Base-by-base conservation (phyloP, 2,888 invertebrate species). In the Rhagonycha lutea region DNA sequence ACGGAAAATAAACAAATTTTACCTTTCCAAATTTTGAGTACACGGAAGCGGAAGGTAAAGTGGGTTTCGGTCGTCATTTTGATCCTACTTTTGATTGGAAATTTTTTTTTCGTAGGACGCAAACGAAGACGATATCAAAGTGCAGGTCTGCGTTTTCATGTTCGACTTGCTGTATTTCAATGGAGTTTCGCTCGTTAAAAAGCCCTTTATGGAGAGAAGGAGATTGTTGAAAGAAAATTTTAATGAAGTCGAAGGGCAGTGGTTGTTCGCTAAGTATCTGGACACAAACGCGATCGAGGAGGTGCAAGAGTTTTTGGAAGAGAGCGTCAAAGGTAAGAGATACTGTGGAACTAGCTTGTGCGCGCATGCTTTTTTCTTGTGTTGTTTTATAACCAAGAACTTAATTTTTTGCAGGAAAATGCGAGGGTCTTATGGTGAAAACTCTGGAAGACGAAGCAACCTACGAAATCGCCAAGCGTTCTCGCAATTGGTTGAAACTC, bases 401-500 rank as follows among this genome's bases (percentile, higher is more conserved):
- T 18, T 11, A 24, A 68, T 71, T 63, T 28, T 76, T 85, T 84
- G 78, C 85, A 90, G 97, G 95, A 72, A 97, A 98, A 85, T 99
- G 99, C 88, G 99, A 99, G 90, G 99, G 99, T 1, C 90, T 99
- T 74, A 99, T 99, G 99, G 96, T 99, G 8, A 99, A 99, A 90
- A 96, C 98, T 0, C 89, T 99, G 70, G 92, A 94, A 81, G 92
- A 93, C 29, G 94, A 95, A 83, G 97, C 99, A 0, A 94, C 95
- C 0, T 99, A 99, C 88, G 99, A 99, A 90, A 99, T 99, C 82
- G 98, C 99, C 0, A 95, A 98, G 82, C 90, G 99, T 61, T 97
- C 97, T 0, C 92, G 93, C 80, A 98, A 97, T 87, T 98, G 98
- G 98, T 89, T 98, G 60, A 98, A 98, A 91, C 88, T 99, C 73